phyloP scores from a whole-genome alignment of 2,113 vertebrate species.

The Sterrhoptilus dennistouni region DNA sequence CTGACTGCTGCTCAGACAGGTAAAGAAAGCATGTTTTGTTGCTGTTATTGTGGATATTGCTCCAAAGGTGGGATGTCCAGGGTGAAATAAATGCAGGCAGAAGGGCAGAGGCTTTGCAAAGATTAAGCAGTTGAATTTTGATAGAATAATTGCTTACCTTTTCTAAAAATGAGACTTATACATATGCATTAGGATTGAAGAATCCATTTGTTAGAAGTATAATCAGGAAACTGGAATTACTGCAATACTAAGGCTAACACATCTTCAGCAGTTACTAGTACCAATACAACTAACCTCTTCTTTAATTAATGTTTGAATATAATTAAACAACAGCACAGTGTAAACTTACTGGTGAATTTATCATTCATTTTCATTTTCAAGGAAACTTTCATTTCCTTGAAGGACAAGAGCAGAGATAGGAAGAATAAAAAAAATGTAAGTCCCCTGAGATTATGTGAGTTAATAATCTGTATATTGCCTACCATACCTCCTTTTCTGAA shows the following conservation, averaged over 20 bases:
- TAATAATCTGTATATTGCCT: neutral
- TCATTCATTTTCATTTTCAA: neutral
- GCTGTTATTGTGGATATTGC: neutral
- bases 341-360: neutral
- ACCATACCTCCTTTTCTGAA: neutral
- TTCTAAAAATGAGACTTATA: neutral
- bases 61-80: neutral
- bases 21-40: neutral
- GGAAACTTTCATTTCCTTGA: neutral
- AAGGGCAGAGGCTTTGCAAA: neutral
- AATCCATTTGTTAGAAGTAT: neutral
- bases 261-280: neutral
- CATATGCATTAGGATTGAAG: neutral
- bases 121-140: neutral
- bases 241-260: neutral
- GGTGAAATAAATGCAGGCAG: neutral
- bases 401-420: neutral
- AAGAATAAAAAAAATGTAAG: neutral
- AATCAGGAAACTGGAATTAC: neutral
- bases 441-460: neutral
- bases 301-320: constrained; percentile 23
- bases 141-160: neutral
- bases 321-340: neutral
- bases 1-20: neutral
- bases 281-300: neutral